Conservation (phyloP, 2,888 invertebrate genomes). For the Rutpela maculata region DNA sequence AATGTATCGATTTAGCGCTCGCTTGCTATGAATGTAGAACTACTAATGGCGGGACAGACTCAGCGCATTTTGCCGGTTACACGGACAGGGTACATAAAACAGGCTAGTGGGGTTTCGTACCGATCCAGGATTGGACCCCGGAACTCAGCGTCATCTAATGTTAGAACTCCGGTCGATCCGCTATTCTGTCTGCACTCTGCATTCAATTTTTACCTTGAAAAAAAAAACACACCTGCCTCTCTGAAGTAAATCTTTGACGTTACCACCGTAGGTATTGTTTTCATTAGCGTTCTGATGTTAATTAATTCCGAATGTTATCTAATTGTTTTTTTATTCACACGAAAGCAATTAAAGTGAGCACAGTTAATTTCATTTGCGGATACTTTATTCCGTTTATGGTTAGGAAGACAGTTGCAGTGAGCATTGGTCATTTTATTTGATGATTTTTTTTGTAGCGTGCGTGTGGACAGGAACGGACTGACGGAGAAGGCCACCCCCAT, state of each 20-base stretch:
- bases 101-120: constrained; percentile 40
- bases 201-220: constrained; percentile 24
- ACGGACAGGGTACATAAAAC: constrained; percentile 30
- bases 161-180: constrained; percentile 38
- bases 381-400: not conserved
- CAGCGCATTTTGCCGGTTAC: constrained; percentile 52
- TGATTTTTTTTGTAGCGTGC: not conserved
- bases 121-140: constrained; percentile 39
- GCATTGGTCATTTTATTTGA: not conserved
- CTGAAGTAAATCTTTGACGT: not conserved
- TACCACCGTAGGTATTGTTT: not conserved
- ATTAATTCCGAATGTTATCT: not conserved
- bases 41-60: constrained; percentile 55
- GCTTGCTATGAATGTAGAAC: constrained; percentile 27
- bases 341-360: not conserved
- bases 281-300: constrained; percentile 3
- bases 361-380: not conserved
- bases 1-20: constrained; percentile 30
- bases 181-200: constrained; percentile 26
- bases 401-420: not conserved
- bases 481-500: not conserved
- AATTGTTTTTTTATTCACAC: not conserved
- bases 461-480: not conserved
- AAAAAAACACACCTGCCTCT: constrained; percentile 20
- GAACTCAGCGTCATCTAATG: constrained; percentile 31